These are phyloP conservation scores for Hydraecia micacea DNA, from an alignment of 2,888 invertebrate species.

Conservation along the genomic window DNA sequence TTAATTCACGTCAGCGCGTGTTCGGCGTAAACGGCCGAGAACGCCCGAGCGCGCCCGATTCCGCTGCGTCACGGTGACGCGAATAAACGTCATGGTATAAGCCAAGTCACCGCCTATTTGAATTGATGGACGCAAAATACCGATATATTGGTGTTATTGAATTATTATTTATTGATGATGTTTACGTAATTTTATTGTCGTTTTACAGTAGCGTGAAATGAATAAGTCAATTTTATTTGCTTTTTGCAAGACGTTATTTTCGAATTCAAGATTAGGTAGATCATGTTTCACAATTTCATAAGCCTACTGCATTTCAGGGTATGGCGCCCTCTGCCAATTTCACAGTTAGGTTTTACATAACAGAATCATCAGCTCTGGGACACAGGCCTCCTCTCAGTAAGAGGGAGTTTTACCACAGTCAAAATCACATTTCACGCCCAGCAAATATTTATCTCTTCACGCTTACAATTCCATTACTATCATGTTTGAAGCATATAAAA, in stretches of 20 bases:
- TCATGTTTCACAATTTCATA: not conserved
- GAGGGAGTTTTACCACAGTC: not conserved
- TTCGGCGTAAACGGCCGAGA: constrained; percentile 64
- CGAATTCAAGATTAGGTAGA: not conserved
- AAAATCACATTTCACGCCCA: constrained; percentile 1
- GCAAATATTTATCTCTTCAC: constrained; percentile 31
- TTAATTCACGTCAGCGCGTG: constrained; percentile 80
- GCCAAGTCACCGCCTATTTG: constrained; percentile 78
- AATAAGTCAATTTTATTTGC: constrained; percentile 24
- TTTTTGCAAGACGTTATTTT: constrained; percentile 5
- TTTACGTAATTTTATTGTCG: constrained; percentile 33
- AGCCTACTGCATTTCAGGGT: not conserved
- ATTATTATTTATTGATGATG: constrained; percentile 67
- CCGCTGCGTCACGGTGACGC: constrained; percentile 80
- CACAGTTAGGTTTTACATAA: constrained; percentile 1
- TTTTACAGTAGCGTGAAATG: constrained; percentile 7
- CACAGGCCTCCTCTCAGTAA: no score
- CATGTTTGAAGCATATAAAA: constrained; percentile 46
- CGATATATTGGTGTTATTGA: constrained; percentile 81
- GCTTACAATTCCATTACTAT: constrained; percentile 24
- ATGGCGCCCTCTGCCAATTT: not conserved
- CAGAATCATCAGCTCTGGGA: no score
- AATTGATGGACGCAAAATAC: constrained; percentile 79
- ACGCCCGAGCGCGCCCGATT: constrained; percentile 61
- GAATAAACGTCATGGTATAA: constrained; percentile 71